These are phyloP conservation scores for Mesoligia furuncula DNA, from an alignment of 2,888 invertebrate species.

Conservation along the genomic window DNA sequence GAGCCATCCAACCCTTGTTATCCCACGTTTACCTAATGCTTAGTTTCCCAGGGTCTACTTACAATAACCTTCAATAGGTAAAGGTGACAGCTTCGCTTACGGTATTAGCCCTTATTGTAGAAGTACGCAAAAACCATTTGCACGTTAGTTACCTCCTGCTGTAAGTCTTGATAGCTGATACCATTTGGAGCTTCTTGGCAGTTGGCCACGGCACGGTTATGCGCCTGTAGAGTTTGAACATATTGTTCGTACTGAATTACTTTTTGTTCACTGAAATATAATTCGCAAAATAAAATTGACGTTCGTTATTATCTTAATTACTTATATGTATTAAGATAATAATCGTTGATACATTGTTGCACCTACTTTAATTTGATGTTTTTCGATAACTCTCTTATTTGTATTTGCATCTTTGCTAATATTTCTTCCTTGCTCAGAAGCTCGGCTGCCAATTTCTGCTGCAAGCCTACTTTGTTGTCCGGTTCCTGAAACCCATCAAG, in stretches of 20 bases:
- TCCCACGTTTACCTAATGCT: too few relatives aligned
- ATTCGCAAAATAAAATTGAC: conserved; percentile 9
- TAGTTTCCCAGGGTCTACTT: neutral
- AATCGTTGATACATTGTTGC: neutral
- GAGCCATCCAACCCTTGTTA: neutral
- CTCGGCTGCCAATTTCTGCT: conserved; percentile 88
- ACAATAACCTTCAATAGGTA: neutral
- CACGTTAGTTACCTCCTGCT: conserved; percentile 79
- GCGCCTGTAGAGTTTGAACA: conserved; percentile 80
- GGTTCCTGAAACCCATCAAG: conserved; percentile 78
- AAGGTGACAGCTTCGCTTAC: neutral
- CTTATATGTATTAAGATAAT: neutral
- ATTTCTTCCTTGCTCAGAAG: conserved; percentile 86
- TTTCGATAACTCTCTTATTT: conserved; percentile 85
- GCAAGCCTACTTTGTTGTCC: conserved; percentile 85
- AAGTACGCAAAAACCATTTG: neutral
- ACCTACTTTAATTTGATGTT: conserved; percentile 85
- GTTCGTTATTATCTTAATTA: neutral
- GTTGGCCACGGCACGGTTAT: conserved; percentile 75
- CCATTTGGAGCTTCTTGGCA: conserved; percentile 77
- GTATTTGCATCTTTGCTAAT: conserved; percentile 84
- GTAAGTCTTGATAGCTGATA: conserved; percentile 81
- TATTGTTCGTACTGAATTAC: conserved; percentile 86
- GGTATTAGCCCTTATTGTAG: neutral
- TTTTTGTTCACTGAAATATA: conserved; percentile 82